phyloP scores from a whole-genome alignment of 2,888 invertebrate genomes.

The Hydraecia micacea region DNA sequence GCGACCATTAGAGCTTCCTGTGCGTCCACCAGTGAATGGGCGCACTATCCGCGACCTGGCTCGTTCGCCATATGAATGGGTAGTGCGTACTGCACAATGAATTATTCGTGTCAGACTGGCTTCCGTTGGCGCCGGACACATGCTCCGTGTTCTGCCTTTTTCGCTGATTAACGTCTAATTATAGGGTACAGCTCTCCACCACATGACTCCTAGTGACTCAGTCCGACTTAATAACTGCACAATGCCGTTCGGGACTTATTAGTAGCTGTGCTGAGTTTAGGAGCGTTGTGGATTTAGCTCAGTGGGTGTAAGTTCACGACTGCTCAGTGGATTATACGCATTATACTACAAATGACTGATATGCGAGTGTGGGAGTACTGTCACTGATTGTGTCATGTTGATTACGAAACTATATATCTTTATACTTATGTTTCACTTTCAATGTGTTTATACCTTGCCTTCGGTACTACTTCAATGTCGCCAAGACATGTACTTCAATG shows the following conservation, averaged over 20 bases:
- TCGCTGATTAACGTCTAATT: constrained; percentile 89
- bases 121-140: constrained; percentile 87
- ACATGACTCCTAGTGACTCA: constrained; percentile 87
- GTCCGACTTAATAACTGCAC: constrained; percentile 78
- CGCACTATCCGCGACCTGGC: constrained; percentile 76
- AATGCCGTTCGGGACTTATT: constrained; percentile 78
- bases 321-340: constrained; percentile 44
- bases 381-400: constrained; percentile 48
- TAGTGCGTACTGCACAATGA: constrained; percentile 82
- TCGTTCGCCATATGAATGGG: constrained; percentile 82
- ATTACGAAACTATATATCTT: constrained; percentile 43
- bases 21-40: constrained; percentile 79
- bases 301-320: constrained; percentile 71
- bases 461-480: constrained; percentile 9
- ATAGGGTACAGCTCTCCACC: constrained; percentile 84
- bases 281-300: constrained; percentile 69
- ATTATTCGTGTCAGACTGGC: constrained; percentile 86
- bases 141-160: constrained; percentile 85
- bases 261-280: constrained; percentile 73
- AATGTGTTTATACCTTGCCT: constrained; percentile 24
- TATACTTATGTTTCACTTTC: constrained; percentile 36
- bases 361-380: constrained; percentile 39
- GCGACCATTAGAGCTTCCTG: constrained; percentile 86
- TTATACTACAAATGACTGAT: constrained; percentile 42
- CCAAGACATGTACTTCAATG: background rate